A percentile compares a stretch with the other conserved stretches of the same genome.
Evolutionary conservation across 2,888 invertebrate genomes (phyloP).

Genomic region (Kuschelorhynchus macadamiae): DNA sequence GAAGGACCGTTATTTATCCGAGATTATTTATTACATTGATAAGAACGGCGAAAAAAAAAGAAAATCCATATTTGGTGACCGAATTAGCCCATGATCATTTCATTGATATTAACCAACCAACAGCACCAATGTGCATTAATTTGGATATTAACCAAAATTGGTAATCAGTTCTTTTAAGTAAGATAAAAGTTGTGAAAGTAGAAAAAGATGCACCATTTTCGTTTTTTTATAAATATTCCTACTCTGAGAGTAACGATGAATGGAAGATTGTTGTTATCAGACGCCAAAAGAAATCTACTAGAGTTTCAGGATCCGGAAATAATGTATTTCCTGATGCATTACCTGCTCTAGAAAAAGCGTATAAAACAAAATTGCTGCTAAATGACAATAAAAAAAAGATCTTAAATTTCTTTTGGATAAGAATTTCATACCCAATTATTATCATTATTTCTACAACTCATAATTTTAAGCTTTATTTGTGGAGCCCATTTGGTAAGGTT

Average conservation of each 20-base stretch:
- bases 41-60: conserved; percentile 8
- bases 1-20: conserved; percentile 39
- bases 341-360: too few relatives aligned
- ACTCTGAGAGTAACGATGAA: conserved; percentile 8
- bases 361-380: too few relatives aligned
- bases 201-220: conserved; percentile 9
- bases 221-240: conserved; percentile 10
- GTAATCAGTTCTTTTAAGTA: conserved; percentile 10
- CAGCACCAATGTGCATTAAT: conserved; percentile 10
- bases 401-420: too few relatives aligned
- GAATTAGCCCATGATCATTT: not conserved
- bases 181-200: conserved; percentile 4
- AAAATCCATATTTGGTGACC: not conserved
- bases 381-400: too few relatives aligned
- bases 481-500: too few relatives aligned
- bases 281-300: too few relatives aligned
- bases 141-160: conserved; percentile 5
- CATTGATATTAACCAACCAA: conserved; percentile 17
- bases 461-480: too few relatives aligned
- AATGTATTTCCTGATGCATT: too few relatives aligned
- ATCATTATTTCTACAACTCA: too few relatives aligned
- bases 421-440: too few relatives aligned
- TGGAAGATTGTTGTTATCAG: not conserved
- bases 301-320: too few relatives aligned
- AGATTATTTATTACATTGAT: conserved; percentile 8